Conservation (phyloP, 92 coral and sea anemone genomes). For the Paragorgia papillata region DNA sequence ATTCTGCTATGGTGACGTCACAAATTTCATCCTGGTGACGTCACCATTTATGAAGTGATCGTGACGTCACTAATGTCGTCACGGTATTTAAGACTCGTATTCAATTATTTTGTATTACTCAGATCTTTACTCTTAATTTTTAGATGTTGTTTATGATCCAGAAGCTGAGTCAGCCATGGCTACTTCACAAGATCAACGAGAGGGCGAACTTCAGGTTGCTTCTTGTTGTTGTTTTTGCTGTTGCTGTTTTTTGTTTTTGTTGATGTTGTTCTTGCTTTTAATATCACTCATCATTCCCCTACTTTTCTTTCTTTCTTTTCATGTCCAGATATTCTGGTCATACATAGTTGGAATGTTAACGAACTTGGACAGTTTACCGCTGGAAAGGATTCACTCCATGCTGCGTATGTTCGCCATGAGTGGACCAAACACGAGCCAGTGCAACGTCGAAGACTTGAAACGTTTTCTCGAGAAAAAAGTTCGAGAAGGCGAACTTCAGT, state of each 20-base stretch:
- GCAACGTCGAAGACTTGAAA: slow-evolving; percentile 91
- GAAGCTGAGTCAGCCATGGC: slow-evolving; percentile 97
- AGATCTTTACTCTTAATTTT: slow-evolving; percentile 4
- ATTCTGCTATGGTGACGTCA: no score
- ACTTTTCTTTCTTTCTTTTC: neutral
- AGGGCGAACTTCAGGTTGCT: slow-evolving; percentile 93
- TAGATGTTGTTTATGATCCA: slow-evolving; percentile 91
- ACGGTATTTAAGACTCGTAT: no score
- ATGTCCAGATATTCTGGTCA: slow-evolving; percentile 91
- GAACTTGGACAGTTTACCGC: slow-evolving; percentile 92
- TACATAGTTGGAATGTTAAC: slow-evolving; percentile 99
- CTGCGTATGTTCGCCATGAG: slow-evolving; percentile 98
- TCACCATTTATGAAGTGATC: no score
- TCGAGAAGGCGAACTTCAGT: slow-evolving; percentile 89
- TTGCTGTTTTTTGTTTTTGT: neutral
- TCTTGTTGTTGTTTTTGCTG: neutral
- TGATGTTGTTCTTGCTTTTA: neutral
- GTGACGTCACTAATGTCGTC: no score
- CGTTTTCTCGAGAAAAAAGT: slow-evolving; percentile 95
- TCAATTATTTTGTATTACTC: no score
- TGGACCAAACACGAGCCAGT: slow-evolving; percentile 86
- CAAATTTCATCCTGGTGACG: no score
- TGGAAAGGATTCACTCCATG: slow-evolving; percentile 98
- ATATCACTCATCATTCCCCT: neutral
- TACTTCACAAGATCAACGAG: slow-evolving; percentile 92